Evolutionary conservation across 1,140 invertebrate species (phyloP), one percentile per base, ranked within the genome.

Genomic region (Ridgeia piscesae): DNA sequence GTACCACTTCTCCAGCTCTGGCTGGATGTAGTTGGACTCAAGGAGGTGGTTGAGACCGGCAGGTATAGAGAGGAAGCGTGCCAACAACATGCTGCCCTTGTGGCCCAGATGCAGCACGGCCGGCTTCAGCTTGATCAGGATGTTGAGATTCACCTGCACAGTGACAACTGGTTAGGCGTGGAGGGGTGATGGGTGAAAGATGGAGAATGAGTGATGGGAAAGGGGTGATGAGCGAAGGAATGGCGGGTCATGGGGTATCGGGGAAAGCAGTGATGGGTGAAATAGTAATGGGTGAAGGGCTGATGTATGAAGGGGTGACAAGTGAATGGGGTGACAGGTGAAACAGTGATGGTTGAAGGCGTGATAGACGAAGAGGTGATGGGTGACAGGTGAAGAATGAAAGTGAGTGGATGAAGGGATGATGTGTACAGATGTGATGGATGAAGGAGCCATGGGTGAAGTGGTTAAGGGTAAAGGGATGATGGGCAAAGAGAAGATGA

Each of bases 51-150:
- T 97, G 92, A 98, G 98, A 0, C 98, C 98, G 33, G 96, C 96
- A 6, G 97, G 97, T 1, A 97, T 96, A 0, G 98, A 98, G 88
- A 99, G 97, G 91, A 98, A 97, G n/a, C 98, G 96, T 27, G 98
- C 97, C 95, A 98, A 97, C 21, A 99, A 95, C 33, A 99, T 95
- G 42, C 98, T 97, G 0, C 98, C 98, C 91, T 97, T 97, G 95
- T 99, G 98, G 0, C 98, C 98, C 0, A 98, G 96, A 93, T 98
- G 97, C 31, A 97, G 96, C 0, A 98, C 95, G n/a, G 97, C 96
- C 0, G 98, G 98, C 93, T 97, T 97, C 91, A 98, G 95, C 90
- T 97, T 96, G 92, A 98, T 97, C 50, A 99, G 95, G 92, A 97
- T 97, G 94, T 98, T 97, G 48, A 99, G 95, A 95, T 98, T 98